Conservation (phyloP, 2,797 vertebrate genomes). For the Salarias fasciatus region DNA sequence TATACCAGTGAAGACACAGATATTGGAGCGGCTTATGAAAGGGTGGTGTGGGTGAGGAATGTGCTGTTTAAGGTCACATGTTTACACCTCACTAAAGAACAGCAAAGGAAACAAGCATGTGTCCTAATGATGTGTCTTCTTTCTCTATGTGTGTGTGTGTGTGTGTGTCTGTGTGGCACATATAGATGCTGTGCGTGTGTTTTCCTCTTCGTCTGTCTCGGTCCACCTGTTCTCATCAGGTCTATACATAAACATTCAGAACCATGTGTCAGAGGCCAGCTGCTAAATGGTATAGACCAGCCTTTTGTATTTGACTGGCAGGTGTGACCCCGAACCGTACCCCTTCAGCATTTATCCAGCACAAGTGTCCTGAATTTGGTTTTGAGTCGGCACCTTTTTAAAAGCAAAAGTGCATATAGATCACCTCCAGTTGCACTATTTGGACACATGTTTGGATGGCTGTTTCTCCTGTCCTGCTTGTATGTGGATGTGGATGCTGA, state of each 20-base stretch:
- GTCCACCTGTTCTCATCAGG: conserved; percentile 60
- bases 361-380: conserved; percentile 42
- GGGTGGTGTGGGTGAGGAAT: not conserved
- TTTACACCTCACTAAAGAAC: conserved; percentile 34
- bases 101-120: conserved; percentile 9
- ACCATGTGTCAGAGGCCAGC: conserved; percentile 69
- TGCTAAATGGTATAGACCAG: conserved; percentile 60
- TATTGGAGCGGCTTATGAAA: conserved; percentile 17
- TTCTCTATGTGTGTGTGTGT: no score
- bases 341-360: conserved; percentile 22
- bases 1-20: conserved; percentile 1
- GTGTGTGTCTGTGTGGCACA: not conserved
- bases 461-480: not conserved
- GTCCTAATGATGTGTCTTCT: conserved; percentile 12
- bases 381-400: conserved; percentile 52
- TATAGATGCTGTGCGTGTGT: conserved; percentile 32
- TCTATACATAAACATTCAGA: conserved; percentile 40
- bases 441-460: not conserved
- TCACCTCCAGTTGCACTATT: conserved; percentile 14
- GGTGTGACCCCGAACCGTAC: conserved; percentile 63
- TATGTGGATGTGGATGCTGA: conserved; percentile 16
- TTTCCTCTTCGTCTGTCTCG: conserved; percentile 19
- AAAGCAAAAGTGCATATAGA: conserved; percentile 19
- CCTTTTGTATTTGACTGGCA: conserved; percentile 76
- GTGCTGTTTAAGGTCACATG: conserved; percentile 4